Base-by-base conservation (phyloP, 2,888 invertebrate genomes). In the Autographa gamma region DNA sequence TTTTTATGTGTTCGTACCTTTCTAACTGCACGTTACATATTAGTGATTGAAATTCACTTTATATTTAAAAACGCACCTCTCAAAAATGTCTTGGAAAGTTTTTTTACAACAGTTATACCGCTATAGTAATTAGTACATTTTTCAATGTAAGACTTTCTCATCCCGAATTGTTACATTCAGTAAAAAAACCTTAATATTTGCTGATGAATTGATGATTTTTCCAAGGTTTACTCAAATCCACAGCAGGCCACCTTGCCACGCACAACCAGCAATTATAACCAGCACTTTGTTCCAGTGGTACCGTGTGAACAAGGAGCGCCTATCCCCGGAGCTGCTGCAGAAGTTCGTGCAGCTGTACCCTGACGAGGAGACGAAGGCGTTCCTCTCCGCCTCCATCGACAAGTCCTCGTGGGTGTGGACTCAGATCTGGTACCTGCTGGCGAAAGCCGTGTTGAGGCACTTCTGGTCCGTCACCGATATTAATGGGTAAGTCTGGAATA, bases 381-480 rank as follows among this genome's bases (percentile, higher is more conserved):
- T 98, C 93, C 95, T 98, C 63, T 96, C 97, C 69, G 93, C 96
- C 66, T 97, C 98, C 83, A 96, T 97, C 79, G 97, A 97, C 81
- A 98, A 98, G 90, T 98, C 98, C 4, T 97, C 98, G 83, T 98
- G 98, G 96, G 93, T 99, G 70, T 97, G 98, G 93, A 97, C 98
- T 34, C 99, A 99, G 93, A 96, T 99, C 76, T 98, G 98, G 97
- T 98, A 99, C 93, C 97, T 98, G 52, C 85, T 99, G 52, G 98
- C 98, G 18, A 97, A 98, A 85, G 96, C 98, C n/a, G 93, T 99
- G 56, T 96, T 99, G 25, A 97, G 97, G 78, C 97, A 97, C 94
- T 98, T 99, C 95, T 98, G 99, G 97, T 98, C 98, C 41, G 97
- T 98, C 90, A 99, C 99, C 2, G 98, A 99, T 83, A 98, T 99